Conservation (phyloP, 2,113 vertebrate genomes). For the Leiothrix lutea region DNA sequence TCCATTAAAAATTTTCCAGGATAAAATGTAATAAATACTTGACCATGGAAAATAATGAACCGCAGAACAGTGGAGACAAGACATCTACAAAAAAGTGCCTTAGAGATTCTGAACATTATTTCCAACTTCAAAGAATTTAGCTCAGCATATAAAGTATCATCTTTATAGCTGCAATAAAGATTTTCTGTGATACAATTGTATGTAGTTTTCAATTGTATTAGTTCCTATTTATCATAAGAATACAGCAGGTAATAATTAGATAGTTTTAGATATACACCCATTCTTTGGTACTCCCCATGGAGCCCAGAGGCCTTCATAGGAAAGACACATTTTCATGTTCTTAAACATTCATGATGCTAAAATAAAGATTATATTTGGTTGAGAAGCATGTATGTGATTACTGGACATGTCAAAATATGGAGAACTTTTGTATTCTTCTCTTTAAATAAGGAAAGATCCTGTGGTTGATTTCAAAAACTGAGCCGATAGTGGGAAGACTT, state of each 20-base stretch:
- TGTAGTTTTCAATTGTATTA: neutral
- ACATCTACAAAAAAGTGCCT: neutral
- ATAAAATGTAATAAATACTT: neutral
- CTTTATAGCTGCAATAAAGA: neutral
- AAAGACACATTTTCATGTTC: neutral
- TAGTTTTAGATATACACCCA: neutral
- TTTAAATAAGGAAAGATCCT: neutral
- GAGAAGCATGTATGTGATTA: neutral
- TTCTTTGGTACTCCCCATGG: neutral
- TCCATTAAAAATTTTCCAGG: neutral
- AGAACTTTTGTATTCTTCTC: neutral
- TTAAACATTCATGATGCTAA: neutral
- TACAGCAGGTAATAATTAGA: neutral
- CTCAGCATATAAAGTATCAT: neutral
- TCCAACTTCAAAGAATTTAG: neutral
- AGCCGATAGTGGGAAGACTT: neutral
- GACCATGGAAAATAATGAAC: neutral
- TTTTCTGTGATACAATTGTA: neutral
- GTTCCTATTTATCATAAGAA: neutral
- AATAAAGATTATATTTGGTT: neutral
- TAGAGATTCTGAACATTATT: neutral
- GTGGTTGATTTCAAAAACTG: neutral
- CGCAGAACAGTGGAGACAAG: neutral
- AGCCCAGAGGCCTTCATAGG: neutral
- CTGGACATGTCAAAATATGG: neutral